Conservation (phyloP, 1,140 invertebrate genomes). For the Drosophila nikananu region DNA sequence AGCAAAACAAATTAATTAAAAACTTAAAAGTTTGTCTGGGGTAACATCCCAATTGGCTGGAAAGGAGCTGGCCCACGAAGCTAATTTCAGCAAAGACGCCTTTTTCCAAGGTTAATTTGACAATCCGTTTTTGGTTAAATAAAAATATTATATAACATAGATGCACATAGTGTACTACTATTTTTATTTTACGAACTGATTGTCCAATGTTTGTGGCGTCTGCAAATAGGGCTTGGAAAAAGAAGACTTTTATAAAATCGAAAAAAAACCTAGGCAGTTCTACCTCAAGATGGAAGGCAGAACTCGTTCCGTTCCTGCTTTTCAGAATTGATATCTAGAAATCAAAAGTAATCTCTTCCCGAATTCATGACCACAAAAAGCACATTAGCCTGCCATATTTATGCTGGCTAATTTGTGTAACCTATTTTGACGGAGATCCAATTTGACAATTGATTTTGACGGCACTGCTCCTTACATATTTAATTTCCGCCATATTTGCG, state of each 20-base stretch:
- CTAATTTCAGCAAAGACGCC: constrained; percentile 12
- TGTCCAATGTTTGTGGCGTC: neutral
- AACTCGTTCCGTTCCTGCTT: neutral
- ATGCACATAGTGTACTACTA: no score
- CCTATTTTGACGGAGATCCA: constrained; percentile 13
- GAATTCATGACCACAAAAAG: neutral
- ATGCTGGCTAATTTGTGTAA: constrained; percentile 8
- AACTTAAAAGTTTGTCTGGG: constrained; percentile 73
- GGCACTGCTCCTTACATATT: constrained; percentile 13
- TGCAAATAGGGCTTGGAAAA: no score
- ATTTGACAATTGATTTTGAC: constrained; percentile 36
- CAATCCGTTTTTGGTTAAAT: constrained; percentile 20
- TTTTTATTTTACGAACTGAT: no score
- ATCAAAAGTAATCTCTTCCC: neutral
- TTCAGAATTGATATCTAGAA: neutral
- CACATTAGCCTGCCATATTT: constrained; percentile 1
- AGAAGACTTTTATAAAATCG: neutral
- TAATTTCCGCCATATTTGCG: neutral
- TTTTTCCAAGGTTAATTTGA: constrained; percentile 21
- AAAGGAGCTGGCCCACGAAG: constrained; percentile 5
- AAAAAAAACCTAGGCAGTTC: neutral
- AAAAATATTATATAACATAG: no score
- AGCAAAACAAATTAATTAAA: constrained; percentile 81
- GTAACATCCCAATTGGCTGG: constrained; percentile 30
- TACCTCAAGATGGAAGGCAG: neutral